A percentile compares a stretch with the other conserved stretches of the same genome.
These are phyloP conservation scores for Caerostris extrusa DNA, from an alignment of 1,140 invertebrate species.

Conservation along the genomic window DNA sequence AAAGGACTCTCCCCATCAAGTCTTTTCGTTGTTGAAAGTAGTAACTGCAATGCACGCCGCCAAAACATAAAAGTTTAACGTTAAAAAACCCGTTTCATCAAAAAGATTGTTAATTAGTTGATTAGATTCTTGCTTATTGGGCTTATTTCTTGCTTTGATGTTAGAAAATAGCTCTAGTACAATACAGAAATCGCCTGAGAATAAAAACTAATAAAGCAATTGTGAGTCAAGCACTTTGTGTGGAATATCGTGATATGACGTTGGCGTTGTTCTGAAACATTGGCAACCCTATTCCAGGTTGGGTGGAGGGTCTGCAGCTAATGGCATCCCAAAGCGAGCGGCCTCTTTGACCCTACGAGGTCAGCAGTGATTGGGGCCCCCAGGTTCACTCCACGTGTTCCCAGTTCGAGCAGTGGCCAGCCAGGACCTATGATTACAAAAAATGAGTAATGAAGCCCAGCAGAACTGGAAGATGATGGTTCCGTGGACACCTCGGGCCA, in stretches of 20 bases:
- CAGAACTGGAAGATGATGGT: constrained; percentile 49
- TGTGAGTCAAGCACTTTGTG: background rate
- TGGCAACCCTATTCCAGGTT: constrained; percentile 52
- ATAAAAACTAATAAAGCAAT: background rate
- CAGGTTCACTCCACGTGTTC: constrained; percentile 65
- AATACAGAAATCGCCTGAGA: background rate
- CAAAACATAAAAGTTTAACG: too few relatives aligned
- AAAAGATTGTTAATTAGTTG: too few relatives aligned
- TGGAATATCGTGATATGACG: background rate
- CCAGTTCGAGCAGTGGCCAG: constrained; percentile 66
- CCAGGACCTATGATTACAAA: constrained; percentile 75
- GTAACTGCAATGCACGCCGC: too few relatives aligned
- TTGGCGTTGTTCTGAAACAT: background rate
- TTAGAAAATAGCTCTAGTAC: too few relatives aligned
- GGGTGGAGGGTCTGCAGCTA: constrained; percentile 56
- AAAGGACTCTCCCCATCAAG: too few relatives aligned
- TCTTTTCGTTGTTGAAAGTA: too few relatives aligned
- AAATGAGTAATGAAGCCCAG: constrained; percentile 72
- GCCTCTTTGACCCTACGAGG: constrained; percentile 72
- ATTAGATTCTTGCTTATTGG: too few relatives aligned
- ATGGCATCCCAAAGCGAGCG: constrained; percentile 55
- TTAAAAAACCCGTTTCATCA: too few relatives aligned
- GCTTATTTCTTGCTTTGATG: too few relatives aligned
- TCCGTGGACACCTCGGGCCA: constrained; percentile 53
- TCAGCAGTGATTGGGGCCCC: constrained; percentile 73